These are phyloP conservation scores for Pseudoips prasinana DNA, from an alignment of 2,888 invertebrate genomes.

Conservation along the genomic window DNA sequence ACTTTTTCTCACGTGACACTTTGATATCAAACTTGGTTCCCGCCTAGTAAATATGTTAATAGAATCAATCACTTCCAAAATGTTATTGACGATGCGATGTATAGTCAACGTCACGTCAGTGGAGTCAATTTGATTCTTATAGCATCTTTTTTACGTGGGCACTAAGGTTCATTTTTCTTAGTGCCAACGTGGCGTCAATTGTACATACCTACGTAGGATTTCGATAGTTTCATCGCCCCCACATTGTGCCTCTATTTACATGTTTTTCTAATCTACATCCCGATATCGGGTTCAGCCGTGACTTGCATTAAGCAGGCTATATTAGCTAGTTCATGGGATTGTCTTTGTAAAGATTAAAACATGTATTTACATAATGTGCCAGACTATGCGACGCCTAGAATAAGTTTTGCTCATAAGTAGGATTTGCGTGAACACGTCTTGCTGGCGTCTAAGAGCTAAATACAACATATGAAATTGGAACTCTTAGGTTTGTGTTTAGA, in stretches of 20 bases:
- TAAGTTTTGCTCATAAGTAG: slow-evolving; percentile 36
- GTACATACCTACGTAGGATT: slow-evolving; percentile 19
- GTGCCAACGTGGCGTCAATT: too few species aligned
- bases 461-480: too few species aligned
- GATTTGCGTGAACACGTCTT: too few species aligned
- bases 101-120: too few species aligned
- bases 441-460: too few species aligned
- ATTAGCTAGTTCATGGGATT: slow-evolving; percentile 44
- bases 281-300: slow-evolving; percentile 66
- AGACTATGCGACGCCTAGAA: slow-evolving; percentile 61
- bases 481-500: too few species aligned
- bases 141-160: too few species aligned
- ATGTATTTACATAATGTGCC: slow-evolving; percentile 58
- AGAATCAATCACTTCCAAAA: slow-evolving; percentile 25
- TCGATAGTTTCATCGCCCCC: slow-evolving; percentile 31
- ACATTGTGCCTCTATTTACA: slow-evolving; percentile 52
- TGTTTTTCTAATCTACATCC: slow-evolving; percentile 66
- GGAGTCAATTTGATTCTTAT: too few species aligned
- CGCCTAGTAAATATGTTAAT: slow-evolving; percentile 27
- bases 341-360: slow-evolving; percentile 56
- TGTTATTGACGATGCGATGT: slow-evolving; percentile 20
- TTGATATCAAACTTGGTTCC: slow-evolving; percentile 8
- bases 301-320: slow-evolving; percentile 61
- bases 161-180: too few species aligned
- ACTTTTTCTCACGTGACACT: slow-evolving; percentile 27